These are phyloP conservation scores for Lacanobia wlatinum DNA, from an alignment of 2,888 invertebrate species.

Conservation along the genomic window DNA sequence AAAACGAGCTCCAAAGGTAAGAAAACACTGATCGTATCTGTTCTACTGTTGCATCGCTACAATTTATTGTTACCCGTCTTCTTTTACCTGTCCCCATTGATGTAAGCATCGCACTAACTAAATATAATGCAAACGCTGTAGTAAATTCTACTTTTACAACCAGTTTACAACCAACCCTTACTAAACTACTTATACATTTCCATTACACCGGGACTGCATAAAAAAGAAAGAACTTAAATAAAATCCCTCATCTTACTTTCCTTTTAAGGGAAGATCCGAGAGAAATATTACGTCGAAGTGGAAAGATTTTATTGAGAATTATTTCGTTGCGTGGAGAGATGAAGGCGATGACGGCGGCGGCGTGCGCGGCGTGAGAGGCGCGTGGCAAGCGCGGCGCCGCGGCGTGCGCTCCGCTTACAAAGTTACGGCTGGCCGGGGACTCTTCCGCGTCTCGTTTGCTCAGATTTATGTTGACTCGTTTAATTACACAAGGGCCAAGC, in stretches of 20 bases:
- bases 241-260: constrained; percentile 57
- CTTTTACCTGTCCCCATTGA: constrained; percentile 13
- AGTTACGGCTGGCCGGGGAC: constrained; percentile 78
- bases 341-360: constrained; percentile 38
- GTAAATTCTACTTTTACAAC: constrained; percentile 41
- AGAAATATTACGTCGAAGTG: constrained; percentile 51
- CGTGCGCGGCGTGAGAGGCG: constrained; percentile 31
- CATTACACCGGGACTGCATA: constrained; percentile 49
- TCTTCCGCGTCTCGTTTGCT: constrained; percentile 74
- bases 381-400: constrained; percentile 61
- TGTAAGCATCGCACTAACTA: constrained; percentile 23
- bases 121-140: constrained; percentile 9
- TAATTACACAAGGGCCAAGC: constrained; percentile 74
- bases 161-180: constrained; percentile 40
- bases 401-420: constrained; percentile 73
- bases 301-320: constrained; percentile 69
- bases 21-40: constrained; percentile 32
- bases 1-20: constrained; percentile 29
- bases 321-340: constrained; percentile 61
- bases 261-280: constrained; percentile 50
- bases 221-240: constrained; percentile 57
- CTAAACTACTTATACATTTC: constrained; percentile 51
- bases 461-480: constrained; percentile 81
- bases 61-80: constrained; percentile 9
- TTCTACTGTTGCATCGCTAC: constrained; percentile 19